Evolutionary conservation across 2,797 vertebrate species (phyloP).

Genomic region (Pseudopleuronectes americanus): DNA sequence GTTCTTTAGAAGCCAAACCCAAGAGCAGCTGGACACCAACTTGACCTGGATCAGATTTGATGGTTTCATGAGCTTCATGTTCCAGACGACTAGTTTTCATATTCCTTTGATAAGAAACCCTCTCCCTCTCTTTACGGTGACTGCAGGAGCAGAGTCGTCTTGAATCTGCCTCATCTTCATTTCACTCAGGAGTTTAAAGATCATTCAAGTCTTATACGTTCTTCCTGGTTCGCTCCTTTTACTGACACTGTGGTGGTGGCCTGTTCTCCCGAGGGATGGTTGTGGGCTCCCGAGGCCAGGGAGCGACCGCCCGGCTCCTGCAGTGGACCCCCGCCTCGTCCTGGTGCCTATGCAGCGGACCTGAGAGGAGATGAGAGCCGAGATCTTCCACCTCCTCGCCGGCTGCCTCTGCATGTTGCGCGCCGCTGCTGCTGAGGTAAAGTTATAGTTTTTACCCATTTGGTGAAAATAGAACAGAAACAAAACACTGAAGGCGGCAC

Average conservation of each 20-base stretch:
- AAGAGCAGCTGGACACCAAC: constrained; percentile 26
- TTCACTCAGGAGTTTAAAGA: constrained; percentile 6
- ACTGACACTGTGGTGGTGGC: constrained; percentile 40
- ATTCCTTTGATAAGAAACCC: not conserved
- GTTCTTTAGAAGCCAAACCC: not conserved
- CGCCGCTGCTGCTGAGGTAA: constrained; percentile 88
- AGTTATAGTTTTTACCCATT: no score
- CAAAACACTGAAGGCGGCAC: not conserved
- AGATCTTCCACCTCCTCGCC: constrained; percentile 88
- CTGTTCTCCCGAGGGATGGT: constrained; percentile 88
- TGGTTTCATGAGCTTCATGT: not conserved
- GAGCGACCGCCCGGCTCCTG: constrained; percentile 89
- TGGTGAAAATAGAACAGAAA: no score
- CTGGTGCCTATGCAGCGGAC: constrained; percentile 78
- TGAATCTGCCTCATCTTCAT: not conserved
- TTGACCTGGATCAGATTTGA: not conserved
- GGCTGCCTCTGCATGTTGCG: constrained; percentile 88
- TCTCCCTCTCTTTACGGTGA: not conserved
- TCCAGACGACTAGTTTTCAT: not conserved
- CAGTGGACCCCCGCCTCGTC: constrained; percentile 82
- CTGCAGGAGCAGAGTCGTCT: not conserved
- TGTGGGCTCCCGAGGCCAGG: constrained; percentile 83
- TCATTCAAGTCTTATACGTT: not conserved
- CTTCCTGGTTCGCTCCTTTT: not conserved
- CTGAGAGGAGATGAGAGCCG: constrained; percentile 93